Evolutionary conservation across 1,140 invertebrate species (phyloP), one percentile per base, ranked within the genome.

Genomic region (Oncopodura yosiiana): DNA sequence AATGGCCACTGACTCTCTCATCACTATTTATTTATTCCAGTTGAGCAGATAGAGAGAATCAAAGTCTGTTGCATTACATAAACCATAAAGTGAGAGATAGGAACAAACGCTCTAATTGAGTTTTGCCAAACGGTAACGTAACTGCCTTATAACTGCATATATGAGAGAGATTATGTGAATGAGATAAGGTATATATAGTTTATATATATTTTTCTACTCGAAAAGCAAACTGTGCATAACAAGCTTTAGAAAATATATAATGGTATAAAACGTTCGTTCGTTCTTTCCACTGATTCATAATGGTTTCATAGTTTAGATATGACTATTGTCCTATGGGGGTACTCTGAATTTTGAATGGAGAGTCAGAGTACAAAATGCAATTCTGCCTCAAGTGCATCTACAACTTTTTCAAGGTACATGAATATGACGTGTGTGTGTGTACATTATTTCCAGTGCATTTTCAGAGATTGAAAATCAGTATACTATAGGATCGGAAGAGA

Each of bases 51-150:
- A 41, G 37, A 51, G 34, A 51, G 49, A 51, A 51, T 51, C 24
- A 41, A 12, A n/a, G 27, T n/a, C n/a, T n/a, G n/a, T n/a, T n/a
- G n/a, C n/a, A n/a, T n/a, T 19, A 42, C 49, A 39, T 51, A 36
- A 27, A 19, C 38, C 45, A 53, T 53, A 43, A 43, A 46, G 29
- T 53, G 29, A 26, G 43, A 53, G 52, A 29, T 42, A 32, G 45
- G 52, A n/a, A n/a, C n/a, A 45, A 53, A 53, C 42, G 24, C 26
- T 53, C 42, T 53, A 53, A 55, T 49, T 56, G 54, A 56, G 54
- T 50, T 56, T 49, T 34, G 48, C 34, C 54, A 56, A 56, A 56
- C 48, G 54, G 54, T 56, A 50, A n/a, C n/a, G n/a, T n/a, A n/a
- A n/a, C n/a, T n/a, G n/a, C n/a, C n/a, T n/a, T n/a, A n/a, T n/a